These are phyloP conservation scores for Egretta garzetta DNA, from an alignment of 2,113 vertebrate species.

Conservation along the genomic window DNA sequence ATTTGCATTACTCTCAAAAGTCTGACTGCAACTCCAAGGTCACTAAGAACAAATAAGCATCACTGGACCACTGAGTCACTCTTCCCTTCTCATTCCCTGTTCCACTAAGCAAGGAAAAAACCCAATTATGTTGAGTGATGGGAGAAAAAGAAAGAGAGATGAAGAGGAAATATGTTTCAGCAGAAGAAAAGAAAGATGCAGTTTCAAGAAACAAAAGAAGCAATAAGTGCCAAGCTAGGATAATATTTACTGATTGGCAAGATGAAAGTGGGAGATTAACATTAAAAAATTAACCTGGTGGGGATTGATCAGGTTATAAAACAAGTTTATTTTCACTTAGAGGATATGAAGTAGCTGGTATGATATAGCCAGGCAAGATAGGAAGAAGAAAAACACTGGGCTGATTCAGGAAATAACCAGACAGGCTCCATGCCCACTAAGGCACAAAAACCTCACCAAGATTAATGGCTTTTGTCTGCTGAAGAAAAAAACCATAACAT, in stretches of 20 bases:
- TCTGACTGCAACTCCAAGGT: not conserved
- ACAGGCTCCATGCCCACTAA: not conserved
- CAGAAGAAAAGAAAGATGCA: not conserved
- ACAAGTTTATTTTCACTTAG: not conserved
- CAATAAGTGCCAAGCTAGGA: not conserved
- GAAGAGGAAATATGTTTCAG: not conserved
- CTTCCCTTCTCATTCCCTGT: not conserved
- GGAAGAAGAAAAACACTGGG: not conserved
- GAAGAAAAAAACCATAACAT: not conserved
- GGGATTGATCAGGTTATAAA: not conserved
- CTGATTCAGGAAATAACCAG: not conserved
- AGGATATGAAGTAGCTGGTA: not conserved
- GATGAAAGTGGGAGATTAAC: not conserved
- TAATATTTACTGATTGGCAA: not conserved
- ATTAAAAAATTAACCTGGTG: not conserved
- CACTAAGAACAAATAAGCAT: not conserved
- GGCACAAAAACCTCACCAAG: not conserved
- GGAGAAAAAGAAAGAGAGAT: not conserved
- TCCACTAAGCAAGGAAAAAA: not conserved
- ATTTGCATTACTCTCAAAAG: not conserved
- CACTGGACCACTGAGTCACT: not conserved
- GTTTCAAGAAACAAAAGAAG: not conserved
- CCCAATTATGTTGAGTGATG: not conserved
- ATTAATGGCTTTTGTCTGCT: not conserved
- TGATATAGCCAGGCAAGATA: not conserved